phyloP scores from a whole-genome alignment of 2,888 invertebrate genomes.

The Sarcophaga caerulescens region DNA sequence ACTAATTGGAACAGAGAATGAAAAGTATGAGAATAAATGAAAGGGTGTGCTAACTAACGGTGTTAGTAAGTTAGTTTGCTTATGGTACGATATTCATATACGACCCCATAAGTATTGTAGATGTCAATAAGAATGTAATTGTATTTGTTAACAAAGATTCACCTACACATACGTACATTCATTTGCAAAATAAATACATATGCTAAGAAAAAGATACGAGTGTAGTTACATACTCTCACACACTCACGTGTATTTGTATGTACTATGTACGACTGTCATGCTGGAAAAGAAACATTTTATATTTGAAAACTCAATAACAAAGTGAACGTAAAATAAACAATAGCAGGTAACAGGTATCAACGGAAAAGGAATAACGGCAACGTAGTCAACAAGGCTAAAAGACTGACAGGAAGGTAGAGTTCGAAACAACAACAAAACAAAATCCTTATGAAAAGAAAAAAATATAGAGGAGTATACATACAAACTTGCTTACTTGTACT shows the following conservation, averaged over 20 bases:
- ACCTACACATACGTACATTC: background rate
- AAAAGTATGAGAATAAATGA: background rate
- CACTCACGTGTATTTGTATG: too few relatives aligned
- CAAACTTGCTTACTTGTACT: background rate
- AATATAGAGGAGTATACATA: background rate
- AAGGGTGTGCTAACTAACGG: background rate
- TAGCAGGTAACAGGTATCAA: background rate
- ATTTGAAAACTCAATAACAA: constrained; percentile 6
- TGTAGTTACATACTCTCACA: too few relatives aligned
- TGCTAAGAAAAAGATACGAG: background rate
- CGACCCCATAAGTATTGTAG: background rate
- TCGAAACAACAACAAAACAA: constrained; percentile 15
- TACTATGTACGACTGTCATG: background rate
- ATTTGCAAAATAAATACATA: background rate
- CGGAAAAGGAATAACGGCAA: background rate
- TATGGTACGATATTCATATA: too few relatives aligned
- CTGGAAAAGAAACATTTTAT: background rate
- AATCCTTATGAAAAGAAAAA: background rate
- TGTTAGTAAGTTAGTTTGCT: background rate
- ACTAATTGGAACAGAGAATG: constrained; percentile 20
- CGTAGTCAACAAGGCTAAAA: background rate
- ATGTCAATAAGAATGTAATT: constrained; percentile 5
- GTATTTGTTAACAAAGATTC: background rate
- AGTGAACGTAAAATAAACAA: constrained; percentile 10
- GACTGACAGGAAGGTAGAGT: constrained; percentile 17